Evolutionary conservation across 2,113 vertebrate genomes (phyloP), one percentile per base, ranked within the genome.

Genomic region (Cochlearius cochlearius): DNA sequence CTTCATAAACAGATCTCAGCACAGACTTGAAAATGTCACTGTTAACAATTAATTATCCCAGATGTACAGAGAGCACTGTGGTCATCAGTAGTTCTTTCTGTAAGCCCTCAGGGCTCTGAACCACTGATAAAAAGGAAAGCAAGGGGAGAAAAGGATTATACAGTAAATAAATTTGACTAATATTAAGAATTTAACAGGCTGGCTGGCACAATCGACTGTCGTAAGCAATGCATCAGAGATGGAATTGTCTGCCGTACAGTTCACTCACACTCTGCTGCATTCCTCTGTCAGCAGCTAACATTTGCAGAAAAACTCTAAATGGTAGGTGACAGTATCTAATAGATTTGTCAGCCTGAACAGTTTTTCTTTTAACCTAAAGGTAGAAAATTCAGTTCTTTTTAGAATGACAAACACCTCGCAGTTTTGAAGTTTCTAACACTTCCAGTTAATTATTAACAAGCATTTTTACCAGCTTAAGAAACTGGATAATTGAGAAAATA

Each of bases 151-250:
- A 95, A 62, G 47, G 60, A 88, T 96, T 92, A 86, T 79, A 64
- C 50, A 86, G 85, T 96, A 98, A 98, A 97, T 96, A 98, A 96
- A 97, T 95, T 94, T 95, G 77, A 95, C 78, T 96, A 91, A n/a
- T 80, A 93, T 94, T 96, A 96, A 91, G 89, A 96, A 97, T 97
- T 98, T 96, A 96, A 95, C 45, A n/a, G 86, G 36, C 67, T 23
- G 26, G 22, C 66, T 92, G 84, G 85, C 84, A 95, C 80, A 93
- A 58, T 60, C 69, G 92, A 66, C 66, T 47, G 56, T 53, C 58
- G 52, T 49, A 95, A 90, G 55, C 5, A 18, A 82, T 85, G 62
- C 12, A 82, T 96, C 92, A 97, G 90, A 72, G 30, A 5, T 53
- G 53, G 58, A 96, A 76, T 43, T 30, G 30, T 86, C 74, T 83